Percentiles rank a stretch among this genome's conserved stretches.
phyloP scores from a whole-genome alignment of 2,797 vertebrate genomes.

The Acipenser oxyrinchus region DNA sequence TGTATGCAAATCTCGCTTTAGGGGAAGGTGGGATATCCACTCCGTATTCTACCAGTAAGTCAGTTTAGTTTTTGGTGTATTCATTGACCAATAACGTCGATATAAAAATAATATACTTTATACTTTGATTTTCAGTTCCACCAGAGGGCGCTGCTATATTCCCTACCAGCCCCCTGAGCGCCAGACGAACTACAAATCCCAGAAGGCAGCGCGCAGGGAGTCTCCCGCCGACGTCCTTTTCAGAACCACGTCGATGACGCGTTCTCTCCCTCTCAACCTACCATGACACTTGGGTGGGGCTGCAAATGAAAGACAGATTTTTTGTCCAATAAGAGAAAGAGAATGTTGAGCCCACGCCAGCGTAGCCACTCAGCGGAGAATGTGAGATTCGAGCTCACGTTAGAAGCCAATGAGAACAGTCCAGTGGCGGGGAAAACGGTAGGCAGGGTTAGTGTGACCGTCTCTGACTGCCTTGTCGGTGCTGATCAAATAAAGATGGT shows the following conservation, averaged over 20 bases:
- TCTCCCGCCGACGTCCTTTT: neutral
- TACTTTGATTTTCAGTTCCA: too few relatives aligned
- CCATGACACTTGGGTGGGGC: constrained; percentile 7
- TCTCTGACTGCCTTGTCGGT: constrained; percentile 5
- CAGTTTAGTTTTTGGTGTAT: too few relatives aligned
- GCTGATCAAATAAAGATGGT: constrained; percentile 17
- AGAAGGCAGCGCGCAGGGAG: neutral
- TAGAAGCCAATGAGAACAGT: constrained; percentile 27
- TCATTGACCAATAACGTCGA: too few relatives aligned
- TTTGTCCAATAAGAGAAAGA: constrained; percentile 10
- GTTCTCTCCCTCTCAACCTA: constrained; percentile 5
- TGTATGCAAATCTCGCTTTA: neutral
- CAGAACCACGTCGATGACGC: neutral
- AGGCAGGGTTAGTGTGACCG: neutral
- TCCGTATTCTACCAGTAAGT: too few relatives aligned
- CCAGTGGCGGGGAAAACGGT: constrained; percentile 17
- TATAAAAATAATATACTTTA: too few relatives aligned
- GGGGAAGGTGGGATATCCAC: too few relatives aligned
- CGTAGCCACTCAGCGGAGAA: constrained; percentile 13
- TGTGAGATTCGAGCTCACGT: constrained; percentile 19
- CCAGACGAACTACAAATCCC: constrained; percentile 10
- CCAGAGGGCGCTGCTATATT: too few relatives aligned
- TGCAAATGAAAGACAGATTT: neutral
- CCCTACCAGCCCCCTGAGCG: too few relatives aligned
- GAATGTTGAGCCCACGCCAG: neutral